Percentiles rank a stretch among this genome's conserved stretches.
Evolutionary conservation across 2,113 vertebrate genomes (phyloP).

Genomic region (Plectropomus leopardus): DNA sequence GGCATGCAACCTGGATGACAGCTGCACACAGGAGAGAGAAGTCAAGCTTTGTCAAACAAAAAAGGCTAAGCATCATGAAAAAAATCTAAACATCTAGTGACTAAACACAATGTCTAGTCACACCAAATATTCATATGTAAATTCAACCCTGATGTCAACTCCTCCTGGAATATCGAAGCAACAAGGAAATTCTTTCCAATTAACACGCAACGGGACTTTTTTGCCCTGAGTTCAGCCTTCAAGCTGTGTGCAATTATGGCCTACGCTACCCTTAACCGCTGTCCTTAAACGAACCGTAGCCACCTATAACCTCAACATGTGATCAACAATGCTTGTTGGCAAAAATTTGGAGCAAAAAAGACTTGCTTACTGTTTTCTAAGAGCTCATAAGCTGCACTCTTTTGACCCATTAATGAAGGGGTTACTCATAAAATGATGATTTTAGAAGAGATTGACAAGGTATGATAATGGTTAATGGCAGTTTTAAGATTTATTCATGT

Average conservation of each 20-base stretch:
- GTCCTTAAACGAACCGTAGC: constrained; percentile 18
- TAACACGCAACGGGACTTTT: constrained; percentile 20
- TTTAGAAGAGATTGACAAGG: neutral
- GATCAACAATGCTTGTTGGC: neutral
- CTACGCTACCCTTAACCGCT: constrained; percentile 25
- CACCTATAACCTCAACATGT: neutral
- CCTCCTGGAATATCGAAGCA: constrained; percentile 34
- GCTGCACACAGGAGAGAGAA: constrained; percentile 6
- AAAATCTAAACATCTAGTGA: neutral
- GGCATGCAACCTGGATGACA: constrained; percentile 1
- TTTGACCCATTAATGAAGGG: neutral
- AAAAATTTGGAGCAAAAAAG: neutral
- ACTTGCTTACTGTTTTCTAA: neutral
- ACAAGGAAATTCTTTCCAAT: constrained; percentile 19
- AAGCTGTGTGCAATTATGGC: constrained; percentile 30
- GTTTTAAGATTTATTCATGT: neutral
- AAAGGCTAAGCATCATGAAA: constrained; percentile 2
- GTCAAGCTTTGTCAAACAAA: neutral
- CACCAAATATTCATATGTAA: constrained; percentile 11
- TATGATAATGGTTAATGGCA: neutral
- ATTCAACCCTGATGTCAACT: constrained; percentile 1
- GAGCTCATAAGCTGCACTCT: neutral
- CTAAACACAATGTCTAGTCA: constrained; percentile 1
- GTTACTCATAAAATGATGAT: neutral
- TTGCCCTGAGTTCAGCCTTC: constrained; percentile 13